Evolutionary conservation across 2,797 vertebrate species (phyloP), one percentile per base, ranked within the genome.

Genomic region (Hafferia zeledoni): DNA sequence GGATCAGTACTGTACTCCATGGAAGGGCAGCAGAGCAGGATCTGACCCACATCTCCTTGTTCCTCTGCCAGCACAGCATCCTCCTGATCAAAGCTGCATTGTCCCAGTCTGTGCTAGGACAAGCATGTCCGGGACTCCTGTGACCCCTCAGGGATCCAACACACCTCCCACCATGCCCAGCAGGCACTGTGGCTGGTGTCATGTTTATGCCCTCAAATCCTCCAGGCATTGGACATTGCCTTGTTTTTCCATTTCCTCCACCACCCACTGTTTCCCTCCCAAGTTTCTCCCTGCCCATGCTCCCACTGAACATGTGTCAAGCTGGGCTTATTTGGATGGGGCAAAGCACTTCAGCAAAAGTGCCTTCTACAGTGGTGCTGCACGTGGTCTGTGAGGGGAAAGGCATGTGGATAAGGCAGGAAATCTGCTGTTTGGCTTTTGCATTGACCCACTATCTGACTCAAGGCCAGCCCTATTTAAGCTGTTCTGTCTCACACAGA

Each of bases 381-480:
- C 31, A 1, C 1, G 3, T n/a, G 53, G 41, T 68, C 30, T 31
- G 18, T 0, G 1, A 61, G 76, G 83, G 89, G 87, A 93, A 94
- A 83, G 39, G 46, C 46, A 10, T 65, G 61, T 75, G 89, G 81
- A 56, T 85, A 70, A 74, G 57, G 71, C 69, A 85, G 89, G 89
- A 95, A 94, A 94, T 93, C 77, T 95, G 94, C 56, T 78, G 28
- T 39, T 71, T 89, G 91, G 61, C 94, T 97, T 95, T 88, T 89
- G 65, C 63, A 33, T 31, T 28, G 59, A 60, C 61, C 69, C 0
- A 0, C 52, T 77, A 57, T 3, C 47, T 79, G 86, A 60, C 30
- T 49, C 22, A 30, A 75, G 69, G 53, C 39, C 76, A 87, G 57
- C n/a, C 20, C 27, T 49, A 1, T 70, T 83, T 77, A 39, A 74